A percentile compares a stretch with the other conserved stretches of the same genome.
Conservation (phyloP, 1,140 invertebrate genomes). For the Lepidurus packardi region DNA sequence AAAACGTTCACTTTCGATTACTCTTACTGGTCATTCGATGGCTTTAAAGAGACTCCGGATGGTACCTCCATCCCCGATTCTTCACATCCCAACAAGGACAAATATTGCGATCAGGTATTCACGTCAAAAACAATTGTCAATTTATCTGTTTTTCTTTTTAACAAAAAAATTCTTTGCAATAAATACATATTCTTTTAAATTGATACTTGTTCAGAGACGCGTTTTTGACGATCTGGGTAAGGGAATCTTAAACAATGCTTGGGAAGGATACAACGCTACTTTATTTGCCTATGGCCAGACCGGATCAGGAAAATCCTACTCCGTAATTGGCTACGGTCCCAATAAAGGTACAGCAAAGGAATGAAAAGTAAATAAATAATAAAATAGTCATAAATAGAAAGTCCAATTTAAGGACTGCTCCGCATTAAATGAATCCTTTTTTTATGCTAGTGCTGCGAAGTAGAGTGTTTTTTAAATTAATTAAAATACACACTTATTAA, state of each 20-base stretch:
- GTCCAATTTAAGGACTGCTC: background rate
- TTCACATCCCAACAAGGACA: conserved; percentile 45
- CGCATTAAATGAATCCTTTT: background rate
- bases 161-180: conserved; percentile 29
- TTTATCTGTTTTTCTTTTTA: conserved; percentile 26
- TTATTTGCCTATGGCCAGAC: conserved; percentile 61
- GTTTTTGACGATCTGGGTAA: conserved; percentile 56
- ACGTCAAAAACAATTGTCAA: background rate
- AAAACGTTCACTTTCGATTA: conserved; percentile 56
- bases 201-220: conserved; percentile 43
- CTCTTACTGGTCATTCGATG: conserved; percentile 61
- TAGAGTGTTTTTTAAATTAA: conserved; percentile 30
- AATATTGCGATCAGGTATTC: conserved; percentile 52
- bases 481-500: background rate
- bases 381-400: background rate
- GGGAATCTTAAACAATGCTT: conserved; percentile 56
- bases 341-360: conserved; percentile 51
- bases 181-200: conserved; percentile 23
- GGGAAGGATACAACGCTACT: conserved; percentile 58
- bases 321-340: conserved; percentile 55
- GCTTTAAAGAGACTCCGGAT: conserved; percentile 47
- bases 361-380: background rate
- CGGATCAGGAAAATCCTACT: conserved; percentile 58
- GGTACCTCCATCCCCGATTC: conserved; percentile 49
- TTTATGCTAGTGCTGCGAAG: background rate